phyloP scores from a whole-genome alignment of 2,113 vertebrate species.

The Oryzias celebensis region DNA sequence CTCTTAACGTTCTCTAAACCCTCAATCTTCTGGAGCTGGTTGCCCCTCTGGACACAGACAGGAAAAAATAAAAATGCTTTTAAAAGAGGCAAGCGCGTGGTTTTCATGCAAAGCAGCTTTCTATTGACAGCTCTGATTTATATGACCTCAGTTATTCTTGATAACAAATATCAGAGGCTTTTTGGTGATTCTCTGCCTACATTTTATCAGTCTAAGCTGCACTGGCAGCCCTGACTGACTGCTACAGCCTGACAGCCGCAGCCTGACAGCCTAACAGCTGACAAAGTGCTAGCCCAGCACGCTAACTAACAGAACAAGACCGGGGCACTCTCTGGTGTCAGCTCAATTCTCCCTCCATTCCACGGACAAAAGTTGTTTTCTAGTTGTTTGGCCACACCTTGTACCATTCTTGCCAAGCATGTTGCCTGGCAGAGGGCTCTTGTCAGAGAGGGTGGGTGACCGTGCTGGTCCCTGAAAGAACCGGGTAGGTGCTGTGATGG shows the following conservation, averaged over 20 bases:
- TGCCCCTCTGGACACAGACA: conserved; percentile 79
- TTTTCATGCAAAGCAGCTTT: conserved; percentile 23
- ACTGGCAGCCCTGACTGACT: conserved; percentile 52
- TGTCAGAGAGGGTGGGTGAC: conserved; percentile 54
- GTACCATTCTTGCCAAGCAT: conserved; percentile 44
- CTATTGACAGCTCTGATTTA: conserved; percentile 19
- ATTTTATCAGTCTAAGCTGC: conserved; percentile 34
- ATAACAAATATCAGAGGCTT: conserved; percentile 50
- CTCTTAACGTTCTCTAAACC: conserved; percentile 79
- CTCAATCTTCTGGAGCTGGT: conserved; percentile 80
- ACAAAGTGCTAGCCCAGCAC: conserved; percentile 46
- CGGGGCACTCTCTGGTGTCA: conserved; percentile 38
- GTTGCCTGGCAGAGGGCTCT: conserved; percentile 60
- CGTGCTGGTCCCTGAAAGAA: conserved; percentile 52
- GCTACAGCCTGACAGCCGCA: conserved; percentile 56
- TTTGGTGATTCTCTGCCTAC: conserved; percentile 27
- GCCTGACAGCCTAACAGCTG: conserved; percentile 74
- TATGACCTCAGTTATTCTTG: conserved; percentile 16
- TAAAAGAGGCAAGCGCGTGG: conserved; percentile 1
- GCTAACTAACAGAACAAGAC: conserved; percentile 45
- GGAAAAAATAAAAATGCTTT: conserved; percentile 1
- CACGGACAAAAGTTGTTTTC: conserved; percentile 57
- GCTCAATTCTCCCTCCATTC: conserved; percentile 38
- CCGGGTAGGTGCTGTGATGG: conserved; percentile 64
- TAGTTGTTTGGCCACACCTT: conserved; percentile 46